phyloP scores from a whole-genome alignment of 2,888 invertebrate genomes.

The Apotomis turbidana region DNA sequence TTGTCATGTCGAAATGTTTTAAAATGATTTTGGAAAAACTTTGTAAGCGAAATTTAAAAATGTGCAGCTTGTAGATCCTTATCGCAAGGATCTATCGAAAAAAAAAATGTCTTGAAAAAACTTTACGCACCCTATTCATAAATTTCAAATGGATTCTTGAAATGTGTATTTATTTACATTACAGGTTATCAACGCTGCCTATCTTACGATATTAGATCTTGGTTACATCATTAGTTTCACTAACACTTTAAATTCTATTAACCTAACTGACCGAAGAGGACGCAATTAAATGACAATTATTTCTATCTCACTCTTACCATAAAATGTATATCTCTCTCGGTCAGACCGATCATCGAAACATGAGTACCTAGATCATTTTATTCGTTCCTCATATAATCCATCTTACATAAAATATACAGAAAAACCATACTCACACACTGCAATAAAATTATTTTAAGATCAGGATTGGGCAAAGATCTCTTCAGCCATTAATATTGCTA shows the following conservation, averaged over 20 bases:
- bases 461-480: neutral
- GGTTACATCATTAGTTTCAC: constrained; percentile 4
- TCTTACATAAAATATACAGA: neutral
- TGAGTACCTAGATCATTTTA: neutral
- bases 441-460: neutral
- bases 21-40: too few relatives aligned
- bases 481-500: too few relatives aligned
- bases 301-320: constrained; percentile 21
- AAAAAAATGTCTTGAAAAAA: too few relatives aligned
- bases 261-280: constrained; percentile 19
- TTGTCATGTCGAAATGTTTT: too few relatives aligned
- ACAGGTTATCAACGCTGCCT: neutral
- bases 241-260: constrained; percentile 2
- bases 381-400: neutral
- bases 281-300: constrained; percentile 15
- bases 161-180: neutral
- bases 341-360: constrained; percentile 12
- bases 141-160: neutral
- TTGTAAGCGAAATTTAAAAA: too few relatives aligned
- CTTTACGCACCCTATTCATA: too few relatives aligned
- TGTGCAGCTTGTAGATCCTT: too few relatives aligned
- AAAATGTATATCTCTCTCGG: constrained; percentile 13
- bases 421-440: too few relatives aligned
- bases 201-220: neutral
- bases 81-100: too few relatives aligned